Conservation (phyloP, 2,113 vertebrate species). For the Azemiops feae region DNA sequence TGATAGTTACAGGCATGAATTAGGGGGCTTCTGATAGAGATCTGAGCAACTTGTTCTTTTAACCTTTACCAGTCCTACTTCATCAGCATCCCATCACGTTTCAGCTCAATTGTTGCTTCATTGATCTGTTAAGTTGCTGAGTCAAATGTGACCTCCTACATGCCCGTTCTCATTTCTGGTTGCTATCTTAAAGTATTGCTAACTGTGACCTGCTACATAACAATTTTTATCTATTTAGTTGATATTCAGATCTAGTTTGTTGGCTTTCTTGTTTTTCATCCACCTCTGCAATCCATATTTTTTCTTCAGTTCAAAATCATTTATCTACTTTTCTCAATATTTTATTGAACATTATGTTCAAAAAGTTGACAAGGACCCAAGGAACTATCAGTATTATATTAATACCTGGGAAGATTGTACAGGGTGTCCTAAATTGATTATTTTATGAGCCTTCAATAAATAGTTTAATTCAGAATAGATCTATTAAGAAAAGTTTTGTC, state of each 20-base stretch:
- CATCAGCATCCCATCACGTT: not conserved
- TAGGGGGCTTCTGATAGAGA: not conserved
- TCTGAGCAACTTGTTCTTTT: not conserved
- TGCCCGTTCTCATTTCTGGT: not conserved
- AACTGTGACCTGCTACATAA: not conserved
- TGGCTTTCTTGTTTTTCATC: not conserved
- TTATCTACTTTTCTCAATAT: not conserved
- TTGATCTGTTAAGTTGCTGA: not conserved
- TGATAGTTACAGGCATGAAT: not conserved
- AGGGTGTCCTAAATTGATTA: not conserved
- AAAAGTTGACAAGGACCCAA: not conserved
- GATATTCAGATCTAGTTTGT: not conserved
- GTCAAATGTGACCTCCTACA: not conserved
- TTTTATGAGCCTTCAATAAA: not conserved
- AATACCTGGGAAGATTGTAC: not conserved
- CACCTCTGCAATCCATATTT: not conserved
- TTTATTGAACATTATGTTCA: not conserved
- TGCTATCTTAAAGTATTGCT: not conserved
- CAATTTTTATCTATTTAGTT: not conserved
- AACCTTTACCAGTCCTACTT: not conserved
- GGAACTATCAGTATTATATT: not conserved
- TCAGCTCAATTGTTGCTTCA: not conserved
- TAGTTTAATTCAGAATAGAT: not conserved
- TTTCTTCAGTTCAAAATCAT: not conserved
- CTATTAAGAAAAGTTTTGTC: not conserved